Evolutionary conservation across 1,140 invertebrate genomes (phyloP).

Genomic region (Conus ventricosus): DNA sequence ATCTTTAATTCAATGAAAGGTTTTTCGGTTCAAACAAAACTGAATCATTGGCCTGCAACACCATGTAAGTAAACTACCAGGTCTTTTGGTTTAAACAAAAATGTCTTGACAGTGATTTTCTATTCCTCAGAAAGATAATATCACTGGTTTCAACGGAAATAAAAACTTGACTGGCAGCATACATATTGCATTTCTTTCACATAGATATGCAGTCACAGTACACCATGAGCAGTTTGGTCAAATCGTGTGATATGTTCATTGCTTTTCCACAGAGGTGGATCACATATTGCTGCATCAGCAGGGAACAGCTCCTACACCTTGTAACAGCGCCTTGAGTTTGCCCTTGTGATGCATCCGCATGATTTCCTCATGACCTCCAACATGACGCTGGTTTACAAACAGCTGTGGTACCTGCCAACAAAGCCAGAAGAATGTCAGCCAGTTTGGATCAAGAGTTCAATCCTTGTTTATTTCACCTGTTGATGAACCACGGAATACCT

Average conservation of each 20-base stretch:
- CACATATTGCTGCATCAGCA: not conserved
- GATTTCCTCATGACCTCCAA: constrained; percentile 62
- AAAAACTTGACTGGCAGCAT: not conserved
- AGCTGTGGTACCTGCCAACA: constrained; percentile 65
- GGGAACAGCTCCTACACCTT: constrained; percentile 31
- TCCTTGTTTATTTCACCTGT: not conserved
- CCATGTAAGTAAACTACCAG: too few relatives aligned
- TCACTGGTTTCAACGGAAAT: not conserved
- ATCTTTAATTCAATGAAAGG: too few relatives aligned
- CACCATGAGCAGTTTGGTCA: not conserved
- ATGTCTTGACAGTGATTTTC: too few relatives aligned
- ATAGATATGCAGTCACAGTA: not conserved
- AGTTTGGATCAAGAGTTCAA: not conserved
- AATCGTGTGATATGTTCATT: too few relatives aligned
- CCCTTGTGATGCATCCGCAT: constrained; percentile 55
- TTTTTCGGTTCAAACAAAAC: too few relatives aligned
- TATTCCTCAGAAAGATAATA: too few relatives aligned
- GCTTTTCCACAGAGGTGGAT: too few relatives aligned
- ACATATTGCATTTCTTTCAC: not conserved
- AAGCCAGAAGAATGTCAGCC: constrained; percentile 4
- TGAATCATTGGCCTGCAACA: too few relatives aligned
- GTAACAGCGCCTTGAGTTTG: constrained; percentile 54
- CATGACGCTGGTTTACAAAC: constrained; percentile 60
- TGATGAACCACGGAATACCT: too few relatives aligned
- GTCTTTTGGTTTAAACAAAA: too few relatives aligned